phyloP scores from a whole-genome alignment of 2,113 vertebrate genomes.

The Zapus hudsonius region DNA sequence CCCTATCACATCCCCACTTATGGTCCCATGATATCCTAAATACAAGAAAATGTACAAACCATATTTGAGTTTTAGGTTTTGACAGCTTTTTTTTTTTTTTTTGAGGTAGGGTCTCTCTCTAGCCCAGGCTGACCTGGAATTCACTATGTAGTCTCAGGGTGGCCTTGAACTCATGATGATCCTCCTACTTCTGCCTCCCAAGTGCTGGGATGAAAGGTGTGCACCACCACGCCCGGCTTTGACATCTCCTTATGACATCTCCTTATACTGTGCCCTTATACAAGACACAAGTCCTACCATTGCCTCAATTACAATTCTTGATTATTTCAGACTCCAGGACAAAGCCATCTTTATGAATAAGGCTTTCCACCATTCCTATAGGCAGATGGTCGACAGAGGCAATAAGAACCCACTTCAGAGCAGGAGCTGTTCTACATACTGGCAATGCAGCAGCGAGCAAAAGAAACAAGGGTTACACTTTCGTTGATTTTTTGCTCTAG shows the following conservation, averaged over 20 bases:
- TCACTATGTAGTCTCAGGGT: too few relatives aligned
- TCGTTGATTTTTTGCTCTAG: background rate
- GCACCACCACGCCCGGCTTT: too few relatives aligned
- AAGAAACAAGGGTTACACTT: background rate
- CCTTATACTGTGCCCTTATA: background rate
- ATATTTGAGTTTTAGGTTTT: background rate
- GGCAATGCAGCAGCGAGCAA: background rate
- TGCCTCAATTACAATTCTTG: background rate
- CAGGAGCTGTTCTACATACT: background rate
- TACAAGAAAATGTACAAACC: background rate
- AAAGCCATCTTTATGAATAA: slow-evolving; percentile 32
- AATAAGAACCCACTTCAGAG: background rate
- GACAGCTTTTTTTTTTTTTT: too few relatives aligned
- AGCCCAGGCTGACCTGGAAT: too few relatives aligned
- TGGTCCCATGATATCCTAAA: background rate
- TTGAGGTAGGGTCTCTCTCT: too few relatives aligned
- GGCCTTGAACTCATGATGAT: too few relatives aligned
- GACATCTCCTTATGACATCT: too few relatives aligned
- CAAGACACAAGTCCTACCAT: background rate
- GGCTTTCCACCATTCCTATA: background rate
- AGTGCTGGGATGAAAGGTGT: too few relatives aligned
- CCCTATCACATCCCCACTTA: background rate
- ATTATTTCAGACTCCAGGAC: background rate
- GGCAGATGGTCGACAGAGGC: background rate
- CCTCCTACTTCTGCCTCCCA: too few relatives aligned